Base-by-base conservation (phyloP, 1,140 invertebrate species). In the Pseudomyrmex flavicornis region DNA sequence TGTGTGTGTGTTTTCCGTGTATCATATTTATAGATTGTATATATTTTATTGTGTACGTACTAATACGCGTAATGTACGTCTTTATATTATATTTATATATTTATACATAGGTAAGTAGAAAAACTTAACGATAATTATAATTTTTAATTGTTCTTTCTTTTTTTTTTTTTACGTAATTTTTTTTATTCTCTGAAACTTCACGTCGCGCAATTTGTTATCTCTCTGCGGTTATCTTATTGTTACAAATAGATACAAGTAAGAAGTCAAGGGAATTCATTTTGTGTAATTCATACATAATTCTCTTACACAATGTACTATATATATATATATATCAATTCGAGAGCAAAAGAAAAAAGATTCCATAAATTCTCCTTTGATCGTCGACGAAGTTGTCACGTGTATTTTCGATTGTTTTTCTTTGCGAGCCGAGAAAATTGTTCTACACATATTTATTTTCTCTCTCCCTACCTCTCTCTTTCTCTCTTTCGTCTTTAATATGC, bases 61-160 rank as follows among this genome's bases (percentile, higher is more conserved):
- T 86, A 69, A 69, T 84, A 82, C 62, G 80, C 75, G 56, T 54
- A 56, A 26, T 77, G 44, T 80, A 44, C 85, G 82, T 85, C 13
- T 80, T 17, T 82, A 74, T 73, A 17, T 44, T 5, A 3, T 77
- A 77, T 79, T 70, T 85, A 89, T 91, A 77, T 89, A 91, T 91
- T 63, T 87, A 89, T 35, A 35, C 35, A 5, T 92, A 92, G 90
- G 92, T 92, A 92, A 92, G 92, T 93, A 93, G 92, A 93, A 93
- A 93, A 93, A 93, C 88, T 72, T 79, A 79, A 79, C 52, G 15
- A 35, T 35, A 35, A 35, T 35, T 79, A 62, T 2, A 83, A 88
- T 86, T 90, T 85, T 75, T 75, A 82, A 69, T 63, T 77, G 84
- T 59, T 77, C 82, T 75, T 83, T 91, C 79, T 85, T 76, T 56